These are phyloP conservation scores for Hirtodrosophila duncani DNA, from an alignment of 2,888 invertebrate genomes.

Conservation along the genomic window DNA sequence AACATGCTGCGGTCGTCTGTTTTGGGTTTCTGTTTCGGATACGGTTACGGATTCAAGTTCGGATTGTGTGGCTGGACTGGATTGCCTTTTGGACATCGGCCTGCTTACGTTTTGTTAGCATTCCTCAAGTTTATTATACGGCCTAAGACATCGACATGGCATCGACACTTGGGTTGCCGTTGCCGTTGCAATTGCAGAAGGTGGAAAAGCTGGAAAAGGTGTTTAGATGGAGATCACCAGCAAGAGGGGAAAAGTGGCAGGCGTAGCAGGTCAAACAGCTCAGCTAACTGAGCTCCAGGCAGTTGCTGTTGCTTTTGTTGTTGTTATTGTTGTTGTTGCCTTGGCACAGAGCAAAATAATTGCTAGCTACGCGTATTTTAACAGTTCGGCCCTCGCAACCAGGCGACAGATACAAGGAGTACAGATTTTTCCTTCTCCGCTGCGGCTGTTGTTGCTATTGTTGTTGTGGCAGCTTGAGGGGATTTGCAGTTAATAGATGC, in stretches of 20 bases:
- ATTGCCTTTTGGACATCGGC: conserved; percentile 14
- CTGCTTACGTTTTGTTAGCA: conserved; percentile 38
- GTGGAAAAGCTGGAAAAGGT: conserved; percentile 16
- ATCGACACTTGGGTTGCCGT: conserved; percentile 48
- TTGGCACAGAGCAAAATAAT: too few species aligned
- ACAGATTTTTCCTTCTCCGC: conserved; percentile 18
- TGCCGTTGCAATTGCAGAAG: conserved; percentile 10
- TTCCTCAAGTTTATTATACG: conserved; percentile 47
- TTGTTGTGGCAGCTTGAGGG: conserved; percentile 3
- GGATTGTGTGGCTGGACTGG: conserved; percentile 16
- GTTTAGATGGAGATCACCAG: not conserved
- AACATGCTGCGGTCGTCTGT: conserved; percentile 44
- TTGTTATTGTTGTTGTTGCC: too few species aligned
- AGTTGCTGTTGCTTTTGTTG: too few species aligned
- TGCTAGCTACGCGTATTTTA: conserved; percentile 40
- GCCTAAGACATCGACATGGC: conserved; percentile 49
- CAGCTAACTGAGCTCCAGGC: not conserved
- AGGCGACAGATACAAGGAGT: conserved; percentile 31
- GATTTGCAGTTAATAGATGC: conserved; percentile 47
- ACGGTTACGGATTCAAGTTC: conserved; percentile 13
- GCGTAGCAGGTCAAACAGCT: conserved; percentile 22
- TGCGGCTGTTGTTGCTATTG: conserved; percentile 4
- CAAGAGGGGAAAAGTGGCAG: too few species aligned
- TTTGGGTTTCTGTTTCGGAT: not conserved
- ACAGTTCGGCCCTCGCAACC: conserved; percentile 35